phyloP scores from a whole-genome alignment of 2,113 vertebrate genomes.

The Sprattus sprattus region DNA sequence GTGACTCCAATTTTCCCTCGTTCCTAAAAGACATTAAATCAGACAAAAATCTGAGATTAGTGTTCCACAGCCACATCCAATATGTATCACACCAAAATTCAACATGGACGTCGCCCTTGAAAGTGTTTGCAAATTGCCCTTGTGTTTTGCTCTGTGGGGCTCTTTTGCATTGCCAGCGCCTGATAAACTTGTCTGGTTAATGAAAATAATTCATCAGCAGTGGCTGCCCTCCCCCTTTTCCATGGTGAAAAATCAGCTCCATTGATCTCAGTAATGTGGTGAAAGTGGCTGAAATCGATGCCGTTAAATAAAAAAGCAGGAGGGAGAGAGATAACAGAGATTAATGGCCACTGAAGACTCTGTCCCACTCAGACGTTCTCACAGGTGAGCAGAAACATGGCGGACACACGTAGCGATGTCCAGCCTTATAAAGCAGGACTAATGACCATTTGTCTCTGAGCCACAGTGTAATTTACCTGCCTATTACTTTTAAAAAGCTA shows the following conservation, averaged over 20 bases:
- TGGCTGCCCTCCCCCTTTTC: constrained; percentile 29
- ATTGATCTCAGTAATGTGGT: constrained; percentile 60
- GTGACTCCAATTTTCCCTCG: constrained; percentile 97
- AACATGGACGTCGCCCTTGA: constrained; percentile 33
- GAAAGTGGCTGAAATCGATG: constrained; percentile 62
- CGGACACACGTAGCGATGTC: not conserved
- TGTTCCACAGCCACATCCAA: not conserved
- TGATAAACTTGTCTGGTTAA: constrained; percentile 53
- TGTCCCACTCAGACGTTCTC: constrained; percentile 13
- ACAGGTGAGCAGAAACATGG: constrained; percentile 1
- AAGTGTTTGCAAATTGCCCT: constrained; percentile 30
- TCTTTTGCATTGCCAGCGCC: constrained; percentile 38
- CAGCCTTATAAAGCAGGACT: not conserved
- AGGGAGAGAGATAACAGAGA: constrained; percentile 53
- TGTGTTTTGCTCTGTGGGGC: constrained; percentile 20
- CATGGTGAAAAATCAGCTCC: constrained; percentile 42
- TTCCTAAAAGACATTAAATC: constrained; percentile 72
- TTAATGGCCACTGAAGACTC: constrained; percentile 44
- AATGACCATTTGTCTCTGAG: constrained; percentile 18
- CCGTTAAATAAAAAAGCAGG: constrained; percentile 53
- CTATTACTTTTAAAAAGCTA: not conserved
- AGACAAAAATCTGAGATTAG: constrained; percentile 33
- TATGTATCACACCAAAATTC: not conserved
- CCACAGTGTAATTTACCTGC: not conserved
- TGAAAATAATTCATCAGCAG: constrained; percentile 56